Conservation (phyloP, 2,113 vertebrate genomes). For the Mirza zaza region DNA sequence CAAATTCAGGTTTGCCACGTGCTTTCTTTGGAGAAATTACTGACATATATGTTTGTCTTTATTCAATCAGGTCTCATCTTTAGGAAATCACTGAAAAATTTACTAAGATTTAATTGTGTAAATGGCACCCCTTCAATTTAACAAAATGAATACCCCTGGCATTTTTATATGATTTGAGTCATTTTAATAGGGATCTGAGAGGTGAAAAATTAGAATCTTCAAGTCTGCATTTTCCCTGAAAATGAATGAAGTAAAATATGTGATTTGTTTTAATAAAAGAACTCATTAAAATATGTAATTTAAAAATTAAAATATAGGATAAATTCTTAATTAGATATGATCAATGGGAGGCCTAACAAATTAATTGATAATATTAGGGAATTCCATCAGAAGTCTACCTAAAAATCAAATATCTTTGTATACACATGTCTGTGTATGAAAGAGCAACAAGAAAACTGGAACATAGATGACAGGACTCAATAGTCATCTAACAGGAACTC, state of each 20-base stretch:
- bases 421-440: not conserved
- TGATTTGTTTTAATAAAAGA: not conserved
- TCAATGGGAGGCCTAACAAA: not conserved
- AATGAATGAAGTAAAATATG: not conserved
- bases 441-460: not conserved
- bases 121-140: not conserved
- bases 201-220: not conserved
- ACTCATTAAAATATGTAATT: not conserved
- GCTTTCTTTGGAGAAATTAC: not conserved
- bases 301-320: not conserved
- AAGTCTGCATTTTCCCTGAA: not conserved
- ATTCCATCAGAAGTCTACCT: not conserved
- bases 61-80: not conserved
- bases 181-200: not conserved
- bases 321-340: not conserved
- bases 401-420: not conserved
- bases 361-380: not conserved
- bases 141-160: too few relatives aligned
- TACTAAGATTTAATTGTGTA: not conserved
- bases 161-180: not conserved
- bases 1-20: not conserved
- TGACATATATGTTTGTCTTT: too few relatives aligned
- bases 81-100: not conserved
- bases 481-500: not conserved
- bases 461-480: not conserved